Evolutionary conservation across 2,888 invertebrate genomes (phyloP), one percentile per base, ranked within the genome.

Genomic region (Pharmacophagus antenor): DNA sequence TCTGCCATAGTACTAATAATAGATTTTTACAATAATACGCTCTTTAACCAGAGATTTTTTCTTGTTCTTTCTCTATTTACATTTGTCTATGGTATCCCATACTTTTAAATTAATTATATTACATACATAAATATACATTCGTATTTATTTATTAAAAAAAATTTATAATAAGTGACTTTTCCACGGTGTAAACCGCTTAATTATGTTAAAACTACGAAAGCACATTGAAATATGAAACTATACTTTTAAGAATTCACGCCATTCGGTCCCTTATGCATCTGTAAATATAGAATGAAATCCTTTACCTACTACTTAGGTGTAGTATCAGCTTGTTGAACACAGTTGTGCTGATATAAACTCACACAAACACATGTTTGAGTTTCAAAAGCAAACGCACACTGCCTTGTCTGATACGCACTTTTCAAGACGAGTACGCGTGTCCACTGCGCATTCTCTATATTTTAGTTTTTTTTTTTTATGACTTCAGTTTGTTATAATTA

Each of bases 361-460:
- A 61, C 56, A 56, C 60, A 61, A 42, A 50, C 52, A 56, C 58
- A 51, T 44, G 51, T 63, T 60, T 51, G 42, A 61, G 59, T 60
- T 62, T 62, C 58, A 65, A 63, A 69, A 65, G 64, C 63, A 61
- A 64, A 63, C 65, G 65, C 68, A 67, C 65, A 64, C 68, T 51
- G 57, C 49, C 42, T 56, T 56, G 62, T 62, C 62, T 55, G 55
- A 42, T 68, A 76, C 74, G 76, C 73, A 74, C 72, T 70, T 73
- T 72, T 73, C 69, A 68, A 70, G 67, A 66, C 60, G 64, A 59
- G 50, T 42, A 63, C 41, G 50, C 23, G 69, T 68, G 65, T 70
- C 63, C 74, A 72, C 65, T 72, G 58, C 18, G 17, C 15, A n/a
- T 7, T 27, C 50, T 54, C 56, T 59, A 63, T 58, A n/a, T 58